A percentile compares a stretch with the other conserved stretches of the same genome.
phyloP scores from a whole-genome alignment of 1,140 invertebrate species.

The Babylonia areolata region DNA sequence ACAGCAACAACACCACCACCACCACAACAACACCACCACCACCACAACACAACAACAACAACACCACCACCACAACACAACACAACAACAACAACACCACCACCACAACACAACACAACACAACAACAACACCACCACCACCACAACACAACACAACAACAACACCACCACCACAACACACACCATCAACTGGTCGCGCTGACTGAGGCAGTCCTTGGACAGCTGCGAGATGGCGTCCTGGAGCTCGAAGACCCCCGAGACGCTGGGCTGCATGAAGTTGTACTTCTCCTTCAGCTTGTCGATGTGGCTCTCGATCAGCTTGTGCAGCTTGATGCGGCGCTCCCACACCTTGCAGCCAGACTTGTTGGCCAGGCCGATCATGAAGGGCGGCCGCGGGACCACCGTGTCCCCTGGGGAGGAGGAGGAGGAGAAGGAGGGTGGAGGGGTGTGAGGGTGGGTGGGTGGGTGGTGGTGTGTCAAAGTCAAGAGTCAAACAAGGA shows the following conservation, averaged over 20 bases:
- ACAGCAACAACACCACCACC: too few relatives aligned
- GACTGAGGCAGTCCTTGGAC: neutral
- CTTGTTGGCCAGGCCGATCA: conserved; percentile 36
- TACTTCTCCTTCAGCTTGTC: conserved; percentile 28
- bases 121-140: too few relatives aligned
- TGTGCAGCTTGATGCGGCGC: conserved; percentile 45
- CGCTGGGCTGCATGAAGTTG: conserved; percentile 19
- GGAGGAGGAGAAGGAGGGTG: neutral
- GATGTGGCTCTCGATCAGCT: conserved; percentile 49
- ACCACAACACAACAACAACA: too few relatives aligned
- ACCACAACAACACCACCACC: too few relatives aligned
- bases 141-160: too few relatives aligned
- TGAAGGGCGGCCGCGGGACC: conserved; percentile 56
- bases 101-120: neutral
- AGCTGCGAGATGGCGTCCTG: conserved; percentile 39
- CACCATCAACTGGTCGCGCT: conserved; percentile 1
- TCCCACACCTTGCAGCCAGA: conserved; percentile 43
- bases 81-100: neutral
- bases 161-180: neutral
- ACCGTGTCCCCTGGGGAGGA: conserved; percentile 45
- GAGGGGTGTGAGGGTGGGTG: too few relatives aligned
- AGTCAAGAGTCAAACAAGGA: too few relatives aligned
- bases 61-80: neutral
- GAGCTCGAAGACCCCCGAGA: conserved; percentile 29
- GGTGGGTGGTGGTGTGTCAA: too few relatives aligned